These are phyloP conservation scores for Strongylocentrotus purpuratus DNA, from an alignment of 35 echinoderm and acorn worm genomes.

Conservation along the genomic window DNA sequence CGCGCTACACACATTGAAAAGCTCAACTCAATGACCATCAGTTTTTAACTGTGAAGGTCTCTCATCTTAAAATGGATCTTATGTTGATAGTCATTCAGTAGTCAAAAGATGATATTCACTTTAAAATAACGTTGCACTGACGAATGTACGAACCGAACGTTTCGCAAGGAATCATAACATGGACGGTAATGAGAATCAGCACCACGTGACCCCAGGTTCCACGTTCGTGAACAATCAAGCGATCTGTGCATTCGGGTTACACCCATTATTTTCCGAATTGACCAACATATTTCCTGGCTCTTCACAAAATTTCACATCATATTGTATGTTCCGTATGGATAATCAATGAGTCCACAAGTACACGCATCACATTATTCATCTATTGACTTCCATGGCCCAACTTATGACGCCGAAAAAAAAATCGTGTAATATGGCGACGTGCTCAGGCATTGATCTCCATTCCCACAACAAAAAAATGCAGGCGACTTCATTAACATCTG, in stretches of 20 bases:
- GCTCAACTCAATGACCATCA: not conserved
- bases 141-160: not conserved
- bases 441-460: slow-evolving; percentile 41
- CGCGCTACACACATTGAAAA: not conserved
- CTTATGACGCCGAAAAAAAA: not conserved
- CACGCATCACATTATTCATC: not conserved
- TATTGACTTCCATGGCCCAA: not conserved
- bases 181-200: slow-evolving; percentile 35
- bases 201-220: slow-evolving; percentile 56
- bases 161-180: slow-evolving; percentile 22
- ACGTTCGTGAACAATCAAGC: slow-evolving; percentile 48
- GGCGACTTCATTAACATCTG: slow-evolving; percentile 56
- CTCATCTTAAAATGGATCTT: not conserved
- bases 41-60: not conserved
- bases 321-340: not conserved
- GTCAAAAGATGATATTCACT: not conserved
- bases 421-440: slow-evolving; percentile 42
- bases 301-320: not conserved
- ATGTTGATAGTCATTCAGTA: not conserved
- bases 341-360: not conserved
- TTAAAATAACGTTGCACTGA: not conserved
- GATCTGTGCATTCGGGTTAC: slow-evolving; percentile 19
- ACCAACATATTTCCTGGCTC: not conserved
- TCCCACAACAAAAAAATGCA: slow-evolving; percentile 55
- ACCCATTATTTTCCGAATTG: slow-evolving; percentile 28